Percentiles rank a stretch among this genome's conserved stretches.
phyloP scores from a whole-genome alignment of 1,140 invertebrate genomes.

The Palaemon carinicauda region DNA sequence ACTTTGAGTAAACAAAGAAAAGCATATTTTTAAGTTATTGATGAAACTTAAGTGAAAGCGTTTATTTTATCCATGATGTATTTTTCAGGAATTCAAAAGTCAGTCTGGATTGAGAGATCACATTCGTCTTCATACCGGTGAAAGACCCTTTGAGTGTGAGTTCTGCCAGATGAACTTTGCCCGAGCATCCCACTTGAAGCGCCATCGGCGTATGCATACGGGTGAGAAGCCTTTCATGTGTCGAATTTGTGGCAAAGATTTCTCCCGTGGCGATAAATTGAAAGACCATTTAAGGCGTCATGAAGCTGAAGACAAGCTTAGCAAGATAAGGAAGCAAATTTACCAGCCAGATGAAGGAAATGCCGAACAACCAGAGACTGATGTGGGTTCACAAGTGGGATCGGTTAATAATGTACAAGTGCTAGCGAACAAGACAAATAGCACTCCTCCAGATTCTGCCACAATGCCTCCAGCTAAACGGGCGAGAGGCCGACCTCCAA shows the following conservation, averaged over 20 bases:
- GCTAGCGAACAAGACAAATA: slow-evolving; percentile 27
- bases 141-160: slow-evolving; percentile 58
- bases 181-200: slow-evolving; percentile 59
- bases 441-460: slow-evolving; percentile 22
- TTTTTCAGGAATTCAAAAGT: slow-evolving; percentile 58
- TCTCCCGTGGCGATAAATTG: slow-evolving; percentile 59
- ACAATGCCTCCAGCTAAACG: slow-evolving; percentile 42
- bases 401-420: neutral
- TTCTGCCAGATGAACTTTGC: slow-evolving; percentile 60
- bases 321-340: slow-evolving; percentile 57
- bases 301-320: slow-evolving; percentile 57
- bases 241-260: slow-evolving; percentile 56
- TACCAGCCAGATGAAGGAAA: slow-evolving; percentile 45
- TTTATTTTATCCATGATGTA: neutral
- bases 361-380: neutral
- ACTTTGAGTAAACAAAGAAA: too few relatives aligned
- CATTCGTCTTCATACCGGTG: slow-evolving; percentile 59
- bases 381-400: neutral
- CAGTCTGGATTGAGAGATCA: slow-evolving; percentile 60
- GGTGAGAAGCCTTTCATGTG: slow-evolving; percentile 59
- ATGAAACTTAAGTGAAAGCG: neutral
- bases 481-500: slow-evolving; percentile 15
- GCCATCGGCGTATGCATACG: slow-evolving; percentile 58
- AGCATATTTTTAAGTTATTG: neutral
- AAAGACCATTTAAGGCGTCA: slow-evolving; percentile 57